A percentile compares a stretch with the other conserved stretches of the same genome.
Conservation (phyloP, 2,797 vertebrate genomes). For the Tarsius wallacei region DNA sequence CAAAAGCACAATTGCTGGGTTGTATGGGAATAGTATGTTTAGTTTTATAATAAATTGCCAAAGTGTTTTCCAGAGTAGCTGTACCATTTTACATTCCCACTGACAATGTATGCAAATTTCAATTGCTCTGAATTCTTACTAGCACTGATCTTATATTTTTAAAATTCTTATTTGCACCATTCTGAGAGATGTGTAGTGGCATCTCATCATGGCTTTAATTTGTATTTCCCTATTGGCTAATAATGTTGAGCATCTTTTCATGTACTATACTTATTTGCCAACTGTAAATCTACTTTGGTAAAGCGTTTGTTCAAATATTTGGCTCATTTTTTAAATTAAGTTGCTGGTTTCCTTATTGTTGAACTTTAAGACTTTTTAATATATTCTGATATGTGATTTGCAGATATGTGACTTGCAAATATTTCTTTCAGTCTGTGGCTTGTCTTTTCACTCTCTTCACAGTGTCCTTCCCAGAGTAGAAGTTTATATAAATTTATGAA, state of each 20-base stretch:
- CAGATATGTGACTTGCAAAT: background rate
- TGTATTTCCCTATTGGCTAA: background rate
- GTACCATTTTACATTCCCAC: background rate
- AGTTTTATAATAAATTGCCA: background rate
- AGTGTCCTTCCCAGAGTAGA: background rate
- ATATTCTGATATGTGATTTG: background rate
- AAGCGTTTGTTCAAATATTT: background rate
- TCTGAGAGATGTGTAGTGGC: background rate
- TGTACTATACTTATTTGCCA: background rate
- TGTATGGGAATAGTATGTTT: background rate
- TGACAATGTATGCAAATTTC: background rate
- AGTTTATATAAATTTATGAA: background rate
- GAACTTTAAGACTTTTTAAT: background rate
- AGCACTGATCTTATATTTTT: background rate
- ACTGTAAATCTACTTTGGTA: background rate
- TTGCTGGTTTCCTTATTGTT: background rate
- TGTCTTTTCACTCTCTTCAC: background rate
- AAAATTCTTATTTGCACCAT: background rate
- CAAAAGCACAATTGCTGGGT: background rate
- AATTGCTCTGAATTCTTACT: background rate
- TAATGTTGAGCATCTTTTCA: background rate
- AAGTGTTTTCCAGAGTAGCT: constrained; percentile 22
- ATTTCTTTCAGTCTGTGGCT: background rate
- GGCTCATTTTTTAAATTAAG: background rate
- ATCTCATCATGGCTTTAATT: background rate